Evolutionary conservation across 2,888 invertebrate species (phyloP), one percentile per base, ranked within the genome.

Genomic region (Cataglyphis cursor): DNA sequence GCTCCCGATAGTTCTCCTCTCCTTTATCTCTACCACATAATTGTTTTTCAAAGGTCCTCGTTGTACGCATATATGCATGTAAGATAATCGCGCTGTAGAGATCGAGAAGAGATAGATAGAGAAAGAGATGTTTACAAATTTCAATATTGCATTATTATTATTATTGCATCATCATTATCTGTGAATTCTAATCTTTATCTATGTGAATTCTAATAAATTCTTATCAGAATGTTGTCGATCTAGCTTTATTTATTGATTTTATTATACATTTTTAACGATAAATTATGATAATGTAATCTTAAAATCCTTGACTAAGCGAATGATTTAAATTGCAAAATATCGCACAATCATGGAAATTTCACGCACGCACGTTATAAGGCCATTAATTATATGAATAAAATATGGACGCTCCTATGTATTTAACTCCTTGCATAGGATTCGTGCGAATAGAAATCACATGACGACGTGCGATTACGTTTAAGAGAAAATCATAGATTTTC

Each of bases 321-420:
- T 15, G 15, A 5, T 44, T 48, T 51, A 2, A 8, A 51, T 51
- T n/a, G 18, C 24, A 38, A 70, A 86, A 75, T 0, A 80, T 70
- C 31, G n/a, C 41, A 48, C 35, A 61, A 81, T 72, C 38, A n/a
- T 31, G 2, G n/a, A 65, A 3, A 75, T 75, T 35, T 21, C 15
- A 3, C 15, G 0, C 18, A 74, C n/a, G 38, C n/a, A 28, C 48
- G 61, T 62, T 31, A 15, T 10, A 31, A 28, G 24, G 8, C 18
- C 31, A 38, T 66, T 44, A 72, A 28, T 72, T 75, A 44, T 35
- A 59, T 64, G 57, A 62, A 68, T 74, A 38, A 24, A 62, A 12
- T 21, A 35, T 51, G 6, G 0, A 9, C 8, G 8, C 6, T 3
- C 4, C 10, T 3, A 21, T 4, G 24, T 35, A 31, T 8, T 35